Conservation (phyloP, 2,888 invertebrate genomes). For the Cabera pusaria region DNA sequence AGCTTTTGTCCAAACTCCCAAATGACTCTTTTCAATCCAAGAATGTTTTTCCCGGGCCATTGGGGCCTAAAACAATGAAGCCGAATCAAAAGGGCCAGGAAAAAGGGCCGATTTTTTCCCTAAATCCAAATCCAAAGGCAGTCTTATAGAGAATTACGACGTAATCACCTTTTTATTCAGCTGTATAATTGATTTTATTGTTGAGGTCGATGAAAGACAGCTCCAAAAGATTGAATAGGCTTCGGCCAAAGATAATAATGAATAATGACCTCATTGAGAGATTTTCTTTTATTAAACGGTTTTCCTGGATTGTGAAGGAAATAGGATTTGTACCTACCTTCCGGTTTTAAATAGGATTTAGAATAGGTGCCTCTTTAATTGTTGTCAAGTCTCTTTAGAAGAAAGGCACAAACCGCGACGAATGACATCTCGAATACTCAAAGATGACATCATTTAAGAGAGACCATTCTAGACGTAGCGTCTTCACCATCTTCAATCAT, state of each 20-base stretch:
- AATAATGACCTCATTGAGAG: constrained; percentile 24
- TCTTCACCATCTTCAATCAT: no score
- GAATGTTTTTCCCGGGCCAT: constrained; percentile 38
- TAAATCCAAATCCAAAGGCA: constrained; percentile 23
- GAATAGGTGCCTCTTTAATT: no score
- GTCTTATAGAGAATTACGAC: constrained; percentile 16
- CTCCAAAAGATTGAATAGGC: constrained; percentile 23
- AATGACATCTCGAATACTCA: no score
- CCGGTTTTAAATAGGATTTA: no score
- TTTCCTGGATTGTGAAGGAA: constrained; percentile 10
- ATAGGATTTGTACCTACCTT: no score
- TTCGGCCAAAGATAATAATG: constrained; percentile 25
- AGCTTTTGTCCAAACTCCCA: constrained; percentile 37
- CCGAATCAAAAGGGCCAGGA: constrained; percentile 18
- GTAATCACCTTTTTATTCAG: constrained; percentile 27
- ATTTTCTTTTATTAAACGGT: constrained; percentile 11
- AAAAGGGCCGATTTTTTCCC: constrained; percentile 22
- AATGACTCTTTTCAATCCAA: constrained; percentile 37
- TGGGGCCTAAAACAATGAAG: constrained; percentile 33
- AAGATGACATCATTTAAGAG: no score
- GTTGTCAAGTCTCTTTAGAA: no score
- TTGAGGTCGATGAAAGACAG: constrained; percentile 21
- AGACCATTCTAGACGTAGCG: no score
- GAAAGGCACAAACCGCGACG: no score
- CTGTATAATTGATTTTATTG: constrained; percentile 34